phyloP scores from a whole-genome alignment of 2,888 invertebrate genomes.

The Coelinius sp. region DNA sequence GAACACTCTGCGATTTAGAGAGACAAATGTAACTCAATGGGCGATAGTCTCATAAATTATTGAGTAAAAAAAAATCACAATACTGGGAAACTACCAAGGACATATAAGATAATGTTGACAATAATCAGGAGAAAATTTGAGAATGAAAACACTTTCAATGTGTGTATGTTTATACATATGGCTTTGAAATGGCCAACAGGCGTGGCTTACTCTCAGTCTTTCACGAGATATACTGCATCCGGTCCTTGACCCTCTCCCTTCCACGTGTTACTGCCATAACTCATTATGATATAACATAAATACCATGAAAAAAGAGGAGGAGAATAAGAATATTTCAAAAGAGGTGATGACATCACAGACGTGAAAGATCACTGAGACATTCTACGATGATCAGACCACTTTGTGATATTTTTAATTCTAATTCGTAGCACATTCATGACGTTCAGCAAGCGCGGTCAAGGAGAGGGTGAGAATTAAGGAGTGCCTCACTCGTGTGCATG shows the following conservation, averaged over 20 bases:
- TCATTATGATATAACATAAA: conserved; percentile 25
- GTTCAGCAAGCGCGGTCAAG: background rate
- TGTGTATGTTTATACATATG: conserved; percentile 22
- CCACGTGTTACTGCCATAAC: conserved; percentile 8
- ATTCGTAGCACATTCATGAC: conserved; percentile 5
- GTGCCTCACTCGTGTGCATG: conserved; percentile 1
- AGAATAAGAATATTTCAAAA: background rate
- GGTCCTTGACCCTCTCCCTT: conserved; percentile 32
- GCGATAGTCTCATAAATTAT: background rate
- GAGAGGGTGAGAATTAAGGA: background rate
- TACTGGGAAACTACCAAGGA: background rate
- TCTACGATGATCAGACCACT: background rate
- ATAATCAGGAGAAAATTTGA: background rate
- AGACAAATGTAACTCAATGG: background rate
- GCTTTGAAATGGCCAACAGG: conserved; percentile 14
- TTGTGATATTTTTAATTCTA: conserved; percentile 7
- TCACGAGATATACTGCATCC: conserved; percentile 25
- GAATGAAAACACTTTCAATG: conserved; percentile 12
- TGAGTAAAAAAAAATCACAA: background rate
- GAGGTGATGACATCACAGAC: conserved; percentile 1
- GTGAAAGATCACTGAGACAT: background rate
- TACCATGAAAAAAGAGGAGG: background rate
- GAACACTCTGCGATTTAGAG: background rate
- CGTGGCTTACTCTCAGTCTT: conserved; percentile 8
- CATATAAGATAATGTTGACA: background rate